These are phyloP conservation scores for Caenorhabditis sinica DNA, from an alignment of 2,888 invertebrate genomes.

Conservation along the genomic window DNA sequence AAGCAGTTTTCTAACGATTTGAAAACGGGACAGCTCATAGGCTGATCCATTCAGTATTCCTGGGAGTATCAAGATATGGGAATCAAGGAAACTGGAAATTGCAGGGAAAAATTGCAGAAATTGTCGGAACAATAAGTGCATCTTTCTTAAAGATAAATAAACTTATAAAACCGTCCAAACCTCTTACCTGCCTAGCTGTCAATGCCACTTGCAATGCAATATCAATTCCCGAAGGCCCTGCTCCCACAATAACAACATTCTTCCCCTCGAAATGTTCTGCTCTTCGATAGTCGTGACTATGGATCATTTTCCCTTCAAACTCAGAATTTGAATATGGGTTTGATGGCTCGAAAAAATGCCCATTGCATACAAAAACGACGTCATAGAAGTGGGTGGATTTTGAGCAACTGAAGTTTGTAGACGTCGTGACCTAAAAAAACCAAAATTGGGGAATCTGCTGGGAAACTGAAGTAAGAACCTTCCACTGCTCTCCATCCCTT, in stretches of 20 bases:
- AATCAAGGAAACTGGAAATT: no score
- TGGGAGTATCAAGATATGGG: no score
- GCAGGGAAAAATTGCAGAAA: no score
- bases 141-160: no score
- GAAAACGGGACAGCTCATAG: no score
- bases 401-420: neutral
- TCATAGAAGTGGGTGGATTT: conserved; percentile 85
- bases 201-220: conserved; percentile 87
- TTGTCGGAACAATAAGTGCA: no score
- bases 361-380: conserved; percentile 91
- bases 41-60: no score
- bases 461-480: conserved; percentile 24
- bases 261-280: conserved; percentile 88
- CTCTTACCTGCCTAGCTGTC: conserved; percentile 24
- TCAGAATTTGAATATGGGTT: conserved; percentile 63
- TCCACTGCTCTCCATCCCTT: conserved; percentile 35
- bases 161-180: no score
- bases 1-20: no score
- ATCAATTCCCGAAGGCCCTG: conserved; percentile 92
- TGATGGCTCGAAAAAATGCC: conserved; percentile 84
- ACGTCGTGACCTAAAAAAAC: neutral
- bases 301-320: conserved; percentile 87
- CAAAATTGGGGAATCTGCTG: neutral
- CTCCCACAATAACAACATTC: conserved; percentile 90
- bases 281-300: conserved; percentile 92